Conservation (phyloP, 2,888 invertebrate species). For the Cataglyphis rosenhaueri region DNA sequence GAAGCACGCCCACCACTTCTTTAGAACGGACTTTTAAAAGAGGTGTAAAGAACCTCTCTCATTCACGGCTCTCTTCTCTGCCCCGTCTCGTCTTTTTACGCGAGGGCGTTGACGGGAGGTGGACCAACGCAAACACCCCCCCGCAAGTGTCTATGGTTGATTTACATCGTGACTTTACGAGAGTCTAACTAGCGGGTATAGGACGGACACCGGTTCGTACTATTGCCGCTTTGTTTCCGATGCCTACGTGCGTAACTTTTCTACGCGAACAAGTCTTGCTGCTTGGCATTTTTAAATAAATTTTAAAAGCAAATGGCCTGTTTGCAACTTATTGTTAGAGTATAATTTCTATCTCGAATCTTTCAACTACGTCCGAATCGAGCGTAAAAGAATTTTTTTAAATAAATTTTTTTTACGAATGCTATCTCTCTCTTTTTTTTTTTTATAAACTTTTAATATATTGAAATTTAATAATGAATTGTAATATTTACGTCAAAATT, state of each 20-base stretch:
- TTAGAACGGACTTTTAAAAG: constrained; percentile 38
- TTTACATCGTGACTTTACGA: constrained; percentile 84
- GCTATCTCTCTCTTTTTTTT: neutral
- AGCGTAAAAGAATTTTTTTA: neutral
- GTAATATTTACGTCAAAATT: too few relatives aligned
- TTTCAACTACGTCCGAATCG: neutral
- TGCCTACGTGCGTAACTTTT: constrained; percentile 73
- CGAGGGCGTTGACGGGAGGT: constrained; percentile 86
- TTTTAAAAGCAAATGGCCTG: neutral
- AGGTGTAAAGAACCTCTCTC: constrained; percentile 42
- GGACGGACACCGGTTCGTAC: constrained; percentile 67
- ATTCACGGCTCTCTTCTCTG: neutral
- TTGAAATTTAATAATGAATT: too few relatives aligned
- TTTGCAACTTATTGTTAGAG: neutral
- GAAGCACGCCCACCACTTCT: constrained; percentile 50
- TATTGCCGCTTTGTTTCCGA: constrained; percentile 70
- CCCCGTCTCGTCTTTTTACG: constrained; percentile 56
- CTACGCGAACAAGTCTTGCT: constrained; percentile 14
- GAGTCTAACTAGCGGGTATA: constrained; percentile 84
- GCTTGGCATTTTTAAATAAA: neutral
- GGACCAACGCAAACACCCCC: constrained; percentile 85
- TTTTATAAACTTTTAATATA: neutral
- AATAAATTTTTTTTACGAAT: neutral
- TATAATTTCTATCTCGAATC: neutral
- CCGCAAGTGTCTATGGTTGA: constrained; percentile 78